Base-by-base conservation (phyloP, 2,113 vertebrate genomes). In the Mixornis gularis region DNA sequence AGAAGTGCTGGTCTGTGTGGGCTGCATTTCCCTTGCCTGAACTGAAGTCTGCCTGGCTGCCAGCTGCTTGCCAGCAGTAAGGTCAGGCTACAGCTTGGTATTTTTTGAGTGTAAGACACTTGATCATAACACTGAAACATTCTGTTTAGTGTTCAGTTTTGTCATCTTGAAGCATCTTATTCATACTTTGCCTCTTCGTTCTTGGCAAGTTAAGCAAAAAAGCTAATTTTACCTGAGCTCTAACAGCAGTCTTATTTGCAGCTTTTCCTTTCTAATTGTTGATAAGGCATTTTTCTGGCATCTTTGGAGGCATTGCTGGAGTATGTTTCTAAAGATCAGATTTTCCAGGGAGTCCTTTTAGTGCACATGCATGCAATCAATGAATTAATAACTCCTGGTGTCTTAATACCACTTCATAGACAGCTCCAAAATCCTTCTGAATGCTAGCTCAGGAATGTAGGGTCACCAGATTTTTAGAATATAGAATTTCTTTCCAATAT, bases 111-210 rank as follows among this genome's bases (percentile, higher is more conserved):
- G 1, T 8, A 22, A 32, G 24, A 56, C 44, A 49, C 27, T 55
- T 20, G 12, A 43, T 43, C 18, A 4, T 68, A 71, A 55, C 17
- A 20, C 20, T 20, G 17, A 59, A 79, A 51, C 3, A 4, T 55
- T 49, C 36, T 76, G 5, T 1, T 60, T 63, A 1, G 6, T 49
- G 10, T 63, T 80, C 13, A 20, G 7, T 66, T 93, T 59, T 62
- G 59, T 56, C 3, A 19, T 79, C 62, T 65, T 52, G 26, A 81
- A 74, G 36, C 12, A 17, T 84, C 84, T 84, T 73, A 43, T 19
- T 65, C 15, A 10, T 59, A 18, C 11, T 44, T 41, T 20, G 24
- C 58, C 5, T 43, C 58, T 71, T 78, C 0, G 0, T 43, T 71
- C 30, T 59, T 63, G 66, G 15, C 25, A 87, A 62, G 53, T 51